These are phyloP conservation scores for Zaprionus lachaisei DNA, from an alignment of 1,140 invertebrate genomes.

Conservation along the genomic window DNA sequence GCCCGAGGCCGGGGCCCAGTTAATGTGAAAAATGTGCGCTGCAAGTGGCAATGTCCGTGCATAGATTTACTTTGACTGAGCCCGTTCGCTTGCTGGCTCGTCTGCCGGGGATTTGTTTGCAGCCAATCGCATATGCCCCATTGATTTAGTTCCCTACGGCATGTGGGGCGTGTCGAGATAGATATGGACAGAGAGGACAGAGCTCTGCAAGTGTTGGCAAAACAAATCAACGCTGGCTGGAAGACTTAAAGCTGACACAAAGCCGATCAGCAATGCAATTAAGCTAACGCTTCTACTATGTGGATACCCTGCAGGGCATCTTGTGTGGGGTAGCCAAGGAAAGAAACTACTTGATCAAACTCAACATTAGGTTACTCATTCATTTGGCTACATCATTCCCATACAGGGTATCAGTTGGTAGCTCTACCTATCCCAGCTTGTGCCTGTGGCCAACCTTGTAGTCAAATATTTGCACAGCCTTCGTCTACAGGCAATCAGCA, in stretches of 20 bases:
- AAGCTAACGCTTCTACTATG: conserved; percentile 51
- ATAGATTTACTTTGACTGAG: conserved; percentile 61
- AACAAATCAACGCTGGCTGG: conserved; percentile 64
- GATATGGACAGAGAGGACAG: neutral
- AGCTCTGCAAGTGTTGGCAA: conserved; percentile 24
- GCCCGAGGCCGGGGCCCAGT: conserved; percentile 44
- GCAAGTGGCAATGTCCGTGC: conserved; percentile 67
- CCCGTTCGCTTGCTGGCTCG: neutral
- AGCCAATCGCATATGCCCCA: conserved; percentile 54
- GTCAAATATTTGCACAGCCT: conserved; percentile 66
- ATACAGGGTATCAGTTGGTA: neutral
- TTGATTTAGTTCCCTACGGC: conserved; percentile 64
- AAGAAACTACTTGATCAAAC: neutral
- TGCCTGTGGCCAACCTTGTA: conserved; percentile 64
- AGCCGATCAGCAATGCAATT: conserved; percentile 76
- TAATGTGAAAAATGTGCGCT: conserved; percentile 81
- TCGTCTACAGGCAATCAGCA: conserved; percentile 51
- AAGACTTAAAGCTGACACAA: conserved; percentile 75
- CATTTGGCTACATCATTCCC: neutral
- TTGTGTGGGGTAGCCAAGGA: neutral
- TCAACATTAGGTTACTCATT: neutral
- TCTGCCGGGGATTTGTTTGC: conserved; percentile 48
- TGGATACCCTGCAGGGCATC: conserved; percentile 11
- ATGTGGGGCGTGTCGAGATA: conserved; percentile 7
- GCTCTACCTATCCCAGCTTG: conserved; percentile 17